These are phyloP conservation scores for Argyrosomus japonicus DNA, from an alignment of 2,113 vertebrate genomes.

Conservation along the genomic window DNA sequence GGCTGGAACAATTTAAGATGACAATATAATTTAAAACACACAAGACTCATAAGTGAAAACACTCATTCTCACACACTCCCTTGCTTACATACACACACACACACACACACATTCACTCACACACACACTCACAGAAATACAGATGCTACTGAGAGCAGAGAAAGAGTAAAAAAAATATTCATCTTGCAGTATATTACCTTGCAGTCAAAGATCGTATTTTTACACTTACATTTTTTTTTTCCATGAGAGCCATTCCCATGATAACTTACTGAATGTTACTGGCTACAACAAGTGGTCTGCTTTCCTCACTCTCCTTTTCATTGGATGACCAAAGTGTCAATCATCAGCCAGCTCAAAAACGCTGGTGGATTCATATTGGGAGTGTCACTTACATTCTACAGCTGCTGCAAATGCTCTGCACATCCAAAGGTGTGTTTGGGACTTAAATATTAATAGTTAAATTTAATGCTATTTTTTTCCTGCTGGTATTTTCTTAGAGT, in stretches of 20 bases:
- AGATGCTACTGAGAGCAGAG: background rate
- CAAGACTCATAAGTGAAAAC: background rate
- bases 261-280: constrained; percentile 57
- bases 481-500: background rate
- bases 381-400: constrained; percentile 37
- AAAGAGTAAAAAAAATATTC: constrained; percentile 4
- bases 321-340: constrained; percentile 71
- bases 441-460: background rate
- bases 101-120: background rate
- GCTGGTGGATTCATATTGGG: constrained; percentile 35
- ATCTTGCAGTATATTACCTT: constrained; percentile 29
- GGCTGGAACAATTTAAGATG: background rate
- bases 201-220: constrained; percentile 16
- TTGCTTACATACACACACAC: constrained; percentile 16
- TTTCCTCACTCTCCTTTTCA: constrained; percentile 58
- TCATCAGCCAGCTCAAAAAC: constrained; percentile 58
- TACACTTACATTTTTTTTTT: constrained; percentile 21
- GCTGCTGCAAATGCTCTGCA: background rate
- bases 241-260: constrained; percentile 34
- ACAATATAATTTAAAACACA: constrained; percentile 6
- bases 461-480: background rate
- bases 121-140: constrained; percentile 12
- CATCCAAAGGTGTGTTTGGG: background rate
- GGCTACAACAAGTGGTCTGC: constrained; percentile 72
- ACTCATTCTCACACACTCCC: background rate